Evolutionary conservation across 2,888 invertebrate genomes (phyloP), one percentile per base, ranked within the genome.

Genomic region (Spodoptera picta): DNA sequence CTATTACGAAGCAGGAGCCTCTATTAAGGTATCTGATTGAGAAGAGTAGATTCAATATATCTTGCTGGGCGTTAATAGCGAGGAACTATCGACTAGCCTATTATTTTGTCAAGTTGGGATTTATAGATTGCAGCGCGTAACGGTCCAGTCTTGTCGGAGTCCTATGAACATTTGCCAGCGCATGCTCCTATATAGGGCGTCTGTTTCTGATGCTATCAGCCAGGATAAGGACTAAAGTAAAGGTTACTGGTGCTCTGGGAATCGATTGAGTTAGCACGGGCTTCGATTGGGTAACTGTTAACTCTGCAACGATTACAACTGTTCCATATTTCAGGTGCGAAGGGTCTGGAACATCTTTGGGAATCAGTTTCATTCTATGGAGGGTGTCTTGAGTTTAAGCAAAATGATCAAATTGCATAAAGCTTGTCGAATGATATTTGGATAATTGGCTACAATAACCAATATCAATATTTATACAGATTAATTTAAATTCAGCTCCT

Each of bases 81-180:
- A 85, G 84, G 88, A 89, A 89, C 87, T 89, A 92, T 91, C 92
- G 90, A 82, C 86, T 87, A 87, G 85, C 90, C 93, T 93, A 94
- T 94, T 94, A 94, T 94, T 94, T 94, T 94, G 94, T 94, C 94
- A 93, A 93, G 93, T 83, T 75, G 86, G 87, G 89, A 94, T 94
- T 94, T 94, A 94, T 94, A 90, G 94, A 90, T 90, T 87, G 87
- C 78, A 80, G 84, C 81, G 78, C 73, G 65, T 92, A 94, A 93
- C 94, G 92, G 94, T 90, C 87, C 79, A 79, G 71, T 78, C 78
- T 83, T 86, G 80, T 78, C 62, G 63, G 53, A 84, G 66, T 73
- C 62, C 79, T 72, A 67, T 60, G 73, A 72, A 79, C 76, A 75
- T 78, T 79, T 77, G 73, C 76, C 68, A 70, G 60, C 75, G 65